phyloP scores from a whole-genome alignment of 2,888 invertebrate species.

The Keiferia lycopersicella region DNA sequence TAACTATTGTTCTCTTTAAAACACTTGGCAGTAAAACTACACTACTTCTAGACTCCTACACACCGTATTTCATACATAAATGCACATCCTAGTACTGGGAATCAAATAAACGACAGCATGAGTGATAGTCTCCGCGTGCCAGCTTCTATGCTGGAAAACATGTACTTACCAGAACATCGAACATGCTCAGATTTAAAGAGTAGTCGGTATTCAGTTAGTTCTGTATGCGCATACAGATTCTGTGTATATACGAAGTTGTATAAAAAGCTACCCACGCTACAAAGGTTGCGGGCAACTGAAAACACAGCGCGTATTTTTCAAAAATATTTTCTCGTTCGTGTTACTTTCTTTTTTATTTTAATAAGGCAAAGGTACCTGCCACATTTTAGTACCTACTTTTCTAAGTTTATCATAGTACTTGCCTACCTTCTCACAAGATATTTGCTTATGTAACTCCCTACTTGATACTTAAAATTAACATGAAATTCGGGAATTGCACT shows the following conservation, averaged over 20 bases:
- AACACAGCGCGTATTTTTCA: slow-evolving; percentile 4
- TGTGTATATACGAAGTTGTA: background rate
- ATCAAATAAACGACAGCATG: slow-evolving; percentile 8
- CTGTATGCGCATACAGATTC: slow-evolving; percentile 8
- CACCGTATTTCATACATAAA: slow-evolving; percentile 9
- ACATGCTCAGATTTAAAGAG: background rate
- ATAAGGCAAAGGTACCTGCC: too few relatives aligned
- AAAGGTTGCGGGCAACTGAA: slow-evolving; percentile 12
- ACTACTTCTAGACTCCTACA: slow-evolving; percentile 2
- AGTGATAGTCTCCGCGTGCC: slow-evolving; percentile 7
- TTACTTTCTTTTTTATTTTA: too few relatives aligned
- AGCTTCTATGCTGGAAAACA: background rate
- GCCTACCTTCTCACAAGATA: too few relatives aligned
- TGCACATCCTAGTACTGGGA: background rate
- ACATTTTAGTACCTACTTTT: too few relatives aligned
- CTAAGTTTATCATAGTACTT: too few relatives aligned
- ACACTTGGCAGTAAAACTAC: background rate
- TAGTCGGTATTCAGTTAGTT: slow-evolving; percentile 12
- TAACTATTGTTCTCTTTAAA: background rate
- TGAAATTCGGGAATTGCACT: too few relatives aligned
- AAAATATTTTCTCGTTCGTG: background rate
- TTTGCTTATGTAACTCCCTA: too few relatives aligned
- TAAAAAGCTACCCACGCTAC: slow-evolving; percentile 8
- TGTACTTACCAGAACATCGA: slow-evolving; percentile 5
- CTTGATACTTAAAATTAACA: too few relatives aligned